phyloP scores from a whole-genome alignment of 30 jellyfish, hydroid and myxozoan genomes.

The Aurelia coerulea region DNA sequence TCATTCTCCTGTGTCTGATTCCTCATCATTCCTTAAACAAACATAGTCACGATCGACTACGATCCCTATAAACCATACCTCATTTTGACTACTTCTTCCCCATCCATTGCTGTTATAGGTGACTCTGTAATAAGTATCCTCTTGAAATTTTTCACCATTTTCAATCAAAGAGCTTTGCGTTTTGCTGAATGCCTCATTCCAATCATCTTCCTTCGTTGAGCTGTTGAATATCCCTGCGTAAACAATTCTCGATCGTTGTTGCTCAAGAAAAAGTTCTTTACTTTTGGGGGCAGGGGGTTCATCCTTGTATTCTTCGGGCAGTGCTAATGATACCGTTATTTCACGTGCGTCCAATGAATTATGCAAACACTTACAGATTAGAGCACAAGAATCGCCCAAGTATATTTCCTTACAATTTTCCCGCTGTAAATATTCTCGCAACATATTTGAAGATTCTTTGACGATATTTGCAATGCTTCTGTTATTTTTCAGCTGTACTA shows the following conservation, averaged over 20 bases:
- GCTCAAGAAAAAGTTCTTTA: constrained; percentile 63
- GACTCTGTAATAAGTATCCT: constrained; percentile 34
- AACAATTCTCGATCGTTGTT: constrained; percentile 62
- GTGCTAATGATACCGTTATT: constrained; percentile 65
- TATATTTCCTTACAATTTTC: constrained; percentile 5
- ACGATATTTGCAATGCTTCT: constrained; percentile 22
- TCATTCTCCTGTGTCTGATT: not conserved
- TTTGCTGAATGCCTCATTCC: constrained; percentile 18
- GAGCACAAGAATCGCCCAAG: constrained; percentile 22
- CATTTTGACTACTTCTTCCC: constrained; percentile 37
- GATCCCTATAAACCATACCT: constrained; percentile 72
- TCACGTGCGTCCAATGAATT: constrained; percentile 16
- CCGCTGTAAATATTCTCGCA: constrained; percentile 67
- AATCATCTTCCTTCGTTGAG: constrained; percentile 1
- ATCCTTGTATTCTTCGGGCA: constrained; percentile 55
- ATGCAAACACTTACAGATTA: constrained; percentile 19
- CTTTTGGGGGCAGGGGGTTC: constrained; percentile 78
- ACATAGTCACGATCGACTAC: constrained; percentile 38
- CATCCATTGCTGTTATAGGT: constrained; percentile 28
- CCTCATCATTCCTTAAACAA: constrained; percentile 41
- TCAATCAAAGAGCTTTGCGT: not conserved
- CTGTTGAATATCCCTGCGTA: constrained; percentile 47
- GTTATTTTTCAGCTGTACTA: not conserved
- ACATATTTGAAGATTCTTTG: constrained; percentile 42
- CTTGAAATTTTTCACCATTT: constrained; percentile 57